These are phyloP conservation scores for Neodontobutis hainanensis DNA, from an alignment of 2,113 vertebrate species.

Conservation along the genomic window DNA sequence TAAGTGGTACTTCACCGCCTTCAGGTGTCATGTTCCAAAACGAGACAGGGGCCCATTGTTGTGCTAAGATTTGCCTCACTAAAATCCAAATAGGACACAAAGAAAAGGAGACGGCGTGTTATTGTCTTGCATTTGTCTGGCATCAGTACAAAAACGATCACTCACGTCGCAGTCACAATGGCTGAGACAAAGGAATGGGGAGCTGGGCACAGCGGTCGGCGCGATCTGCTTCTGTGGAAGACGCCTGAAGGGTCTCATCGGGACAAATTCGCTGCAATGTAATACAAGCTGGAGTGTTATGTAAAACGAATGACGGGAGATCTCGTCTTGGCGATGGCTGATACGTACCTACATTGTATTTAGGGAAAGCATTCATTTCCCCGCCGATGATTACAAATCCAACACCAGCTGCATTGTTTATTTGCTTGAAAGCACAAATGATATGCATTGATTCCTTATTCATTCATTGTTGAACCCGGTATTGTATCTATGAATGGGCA, in stretches of 20 bases:
- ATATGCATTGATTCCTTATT: slow-evolving; percentile 71
- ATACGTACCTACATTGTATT: slow-evolving; percentile 66
- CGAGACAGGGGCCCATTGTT: slow-evolving; percentile 32
- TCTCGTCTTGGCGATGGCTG: slow-evolving; percentile 27
- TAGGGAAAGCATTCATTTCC: slow-evolving; percentile 62
- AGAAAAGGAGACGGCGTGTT: slow-evolving; percentile 40
- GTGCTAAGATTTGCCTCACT: slow-evolving; percentile 17
- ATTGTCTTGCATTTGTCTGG: slow-evolving; percentile 57
- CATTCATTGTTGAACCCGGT: slow-evolving; percentile 65
- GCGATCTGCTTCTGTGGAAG: slow-evolving; percentile 50
- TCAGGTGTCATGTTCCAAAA: slow-evolving; percentile 22
- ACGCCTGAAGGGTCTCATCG: slow-evolving; percentile 65
- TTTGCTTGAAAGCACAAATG: slow-evolving; percentile 64
- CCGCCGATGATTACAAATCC: slow-evolving; percentile 45
- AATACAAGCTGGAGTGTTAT: slow-evolving; percentile 61
- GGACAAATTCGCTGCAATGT: slow-evolving; percentile 61
- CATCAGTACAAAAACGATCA: slow-evolving; percentile 50
- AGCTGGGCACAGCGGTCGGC: slow-evolving; percentile 39
- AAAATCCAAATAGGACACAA: slow-evolving; percentile 41
- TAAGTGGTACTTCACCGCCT: slow-evolving; percentile 21
- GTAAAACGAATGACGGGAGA: slow-evolving; percentile 59
- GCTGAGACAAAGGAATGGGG: slow-evolving; percentile 50
- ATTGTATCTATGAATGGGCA: slow-evolving; percentile 62
- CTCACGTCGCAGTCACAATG: slow-evolving; percentile 48
- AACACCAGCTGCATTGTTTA: slow-evolving; percentile 67